Percentiles rank a stretch among this genome's conserved stretches.
Conservation (phyloP, 2,888 invertebrate genomes). For the Mythimna lalbum region DNA sequence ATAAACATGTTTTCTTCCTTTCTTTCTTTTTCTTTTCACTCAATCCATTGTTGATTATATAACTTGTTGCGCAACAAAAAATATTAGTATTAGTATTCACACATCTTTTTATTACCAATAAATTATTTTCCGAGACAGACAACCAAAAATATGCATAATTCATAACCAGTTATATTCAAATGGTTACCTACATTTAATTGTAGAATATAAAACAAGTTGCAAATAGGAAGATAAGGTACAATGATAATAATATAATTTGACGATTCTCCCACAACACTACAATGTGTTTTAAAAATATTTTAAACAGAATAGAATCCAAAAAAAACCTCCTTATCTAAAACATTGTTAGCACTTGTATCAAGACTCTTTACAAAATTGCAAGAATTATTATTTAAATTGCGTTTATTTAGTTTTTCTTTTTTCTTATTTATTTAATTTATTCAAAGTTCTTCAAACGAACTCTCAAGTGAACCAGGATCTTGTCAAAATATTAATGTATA, state of each 20-base stretch:
- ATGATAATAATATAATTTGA: constrained; percentile 3
- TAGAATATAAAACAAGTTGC: constrained; percentile 7
- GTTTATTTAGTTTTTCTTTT: constrained; percentile 4
- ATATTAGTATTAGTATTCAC: not conserved
- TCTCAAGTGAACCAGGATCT: not conserved
- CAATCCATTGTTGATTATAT: not conserved
- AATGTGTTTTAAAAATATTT: not conserved
- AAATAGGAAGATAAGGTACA: not conserved
- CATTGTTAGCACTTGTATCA: not conserved
- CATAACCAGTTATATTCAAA: constrained; percentile 15
- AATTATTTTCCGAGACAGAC: constrained; percentile 3
- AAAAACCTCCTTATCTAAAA: constrained; percentile 6
- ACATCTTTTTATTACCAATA: not conserved
- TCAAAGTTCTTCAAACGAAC: not conserved
- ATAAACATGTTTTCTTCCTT: too few species aligned
- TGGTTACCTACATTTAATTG: not conserved
- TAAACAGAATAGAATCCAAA: not conserved
- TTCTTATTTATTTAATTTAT: not conserved
- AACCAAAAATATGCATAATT: constrained; percentile 12
- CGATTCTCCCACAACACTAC: constrained; percentile 33
- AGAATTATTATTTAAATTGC: not conserved
- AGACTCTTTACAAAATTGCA: constrained; percentile 5
- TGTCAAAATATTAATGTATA: not conserved
- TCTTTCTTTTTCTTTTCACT: too few species aligned
- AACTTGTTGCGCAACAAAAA: constrained; percentile 1